A percentile compares a stretch with the other conserved stretches of the same genome.
Conservation (phyloP, 2,888 invertebrate species). For the Tipula vernalis region DNA sequence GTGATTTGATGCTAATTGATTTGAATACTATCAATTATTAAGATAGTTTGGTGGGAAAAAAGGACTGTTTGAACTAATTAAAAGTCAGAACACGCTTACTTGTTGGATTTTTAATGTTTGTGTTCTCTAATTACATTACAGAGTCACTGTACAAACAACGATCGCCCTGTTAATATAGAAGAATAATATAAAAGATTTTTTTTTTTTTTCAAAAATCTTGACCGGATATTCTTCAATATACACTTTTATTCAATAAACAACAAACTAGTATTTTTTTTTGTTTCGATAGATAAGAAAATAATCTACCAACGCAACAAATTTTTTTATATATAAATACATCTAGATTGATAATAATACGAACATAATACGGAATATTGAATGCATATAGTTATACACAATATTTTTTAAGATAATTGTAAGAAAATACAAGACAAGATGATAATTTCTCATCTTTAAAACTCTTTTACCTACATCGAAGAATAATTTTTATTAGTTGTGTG, state of each 20-base stretch:
- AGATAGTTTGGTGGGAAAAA: not conserved
- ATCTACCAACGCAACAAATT: not conserved
- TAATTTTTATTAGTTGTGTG: not conserved
- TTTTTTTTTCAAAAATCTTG: not conserved
- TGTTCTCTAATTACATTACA: not conserved
- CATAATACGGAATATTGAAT: not conserved
- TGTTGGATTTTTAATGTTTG: not conserved
- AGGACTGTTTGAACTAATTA: not conserved
- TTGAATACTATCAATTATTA: not conserved
- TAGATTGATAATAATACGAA: not conserved
- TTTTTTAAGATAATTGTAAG: constrained; percentile 1
- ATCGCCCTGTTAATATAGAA: not conserved
- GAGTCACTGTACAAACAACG: not conserved
- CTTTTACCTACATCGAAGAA: constrained; percentile 4
- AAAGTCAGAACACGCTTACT: not conserved
- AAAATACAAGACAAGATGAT: not conserved
- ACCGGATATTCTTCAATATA: not conserved
- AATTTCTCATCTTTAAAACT: constrained; percentile 4
- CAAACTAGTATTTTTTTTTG: not conserved
- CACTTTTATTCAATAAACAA: not conserved
- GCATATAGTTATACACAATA: not conserved
- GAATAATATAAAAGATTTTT: not conserved
- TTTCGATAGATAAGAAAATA: not conserved
- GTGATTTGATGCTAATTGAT: not conserved
- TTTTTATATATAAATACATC: not conserved